These are phyloP conservation scores for Tupaia tana DNA, from an alignment of 2,113 vertebrate genomes.

Conservation along the genomic window DNA sequence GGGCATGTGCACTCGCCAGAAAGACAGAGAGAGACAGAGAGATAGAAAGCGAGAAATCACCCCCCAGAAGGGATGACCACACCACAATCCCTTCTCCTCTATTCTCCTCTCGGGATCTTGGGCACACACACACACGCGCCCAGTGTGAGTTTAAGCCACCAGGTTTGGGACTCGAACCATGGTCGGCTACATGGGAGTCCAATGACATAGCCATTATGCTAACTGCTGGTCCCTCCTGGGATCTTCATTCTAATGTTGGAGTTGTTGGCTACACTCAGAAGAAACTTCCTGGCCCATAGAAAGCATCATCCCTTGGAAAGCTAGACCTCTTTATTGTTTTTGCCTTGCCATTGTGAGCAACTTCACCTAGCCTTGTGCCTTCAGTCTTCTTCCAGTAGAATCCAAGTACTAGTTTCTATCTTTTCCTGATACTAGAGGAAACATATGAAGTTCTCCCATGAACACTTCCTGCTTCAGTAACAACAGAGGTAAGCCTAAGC, in stretches of 20 bases:
- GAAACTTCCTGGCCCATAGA: not conserved
- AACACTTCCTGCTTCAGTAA: not conserved
- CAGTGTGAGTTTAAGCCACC: too few species aligned
- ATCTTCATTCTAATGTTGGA: not conserved
- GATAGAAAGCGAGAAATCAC: too few species aligned
- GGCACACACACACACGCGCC: too few species aligned
- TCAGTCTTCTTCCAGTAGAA: constrained; percentile 39
- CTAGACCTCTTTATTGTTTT: not conserved
- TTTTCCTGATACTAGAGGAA: not conserved
- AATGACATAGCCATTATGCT: too few species aligned
- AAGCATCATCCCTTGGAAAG: not conserved
- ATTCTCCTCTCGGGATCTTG: too few species aligned
- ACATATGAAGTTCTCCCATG: not conserved
- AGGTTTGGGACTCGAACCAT: too few species aligned
- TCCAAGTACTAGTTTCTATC: constrained; percentile 34
- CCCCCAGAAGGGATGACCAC: too few species aligned
- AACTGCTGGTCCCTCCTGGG: not conserved
- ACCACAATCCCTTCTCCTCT: too few species aligned
- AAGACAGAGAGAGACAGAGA: too few species aligned
- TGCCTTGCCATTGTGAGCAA: not conserved
- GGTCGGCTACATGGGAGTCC: too few species aligned
- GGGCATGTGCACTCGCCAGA: too few species aligned
- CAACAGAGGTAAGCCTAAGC: not conserved
- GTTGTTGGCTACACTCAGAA: not conserved
- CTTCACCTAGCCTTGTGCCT: not conserved